Conservation (phyloP, 2,797 vertebrate genomes). For the Cetoscarus ocellatus region DNA sequence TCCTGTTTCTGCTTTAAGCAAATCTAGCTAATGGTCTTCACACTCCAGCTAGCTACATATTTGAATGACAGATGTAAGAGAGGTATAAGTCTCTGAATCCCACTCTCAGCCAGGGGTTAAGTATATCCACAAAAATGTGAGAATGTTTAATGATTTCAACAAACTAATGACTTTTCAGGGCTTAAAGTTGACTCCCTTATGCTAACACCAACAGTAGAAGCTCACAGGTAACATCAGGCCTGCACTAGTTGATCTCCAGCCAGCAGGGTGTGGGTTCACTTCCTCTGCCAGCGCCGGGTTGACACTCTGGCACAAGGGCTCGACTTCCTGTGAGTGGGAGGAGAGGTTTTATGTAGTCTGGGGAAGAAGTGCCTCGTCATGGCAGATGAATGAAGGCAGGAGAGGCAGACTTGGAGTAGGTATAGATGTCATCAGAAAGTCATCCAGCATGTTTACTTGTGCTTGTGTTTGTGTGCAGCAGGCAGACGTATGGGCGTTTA, state of each 20-base stretch:
- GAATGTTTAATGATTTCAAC: no score
- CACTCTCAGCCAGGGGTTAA: background rate
- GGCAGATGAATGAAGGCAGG: slow-evolving; percentile 54
- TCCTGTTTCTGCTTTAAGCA: no score
- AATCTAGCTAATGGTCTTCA: no score
- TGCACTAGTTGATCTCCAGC: slow-evolving; percentile 45
- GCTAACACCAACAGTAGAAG: slow-evolving; percentile 23
- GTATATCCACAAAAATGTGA: background rate
- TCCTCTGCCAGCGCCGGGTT: slow-evolving; percentile 64
- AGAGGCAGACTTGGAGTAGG: slow-evolving; percentile 18
- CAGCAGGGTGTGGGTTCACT: slow-evolving; percentile 71
- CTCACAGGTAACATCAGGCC: slow-evolving; percentile 61
- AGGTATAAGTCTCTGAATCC: background rate
- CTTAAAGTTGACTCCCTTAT: slow-evolving; percentile 1
- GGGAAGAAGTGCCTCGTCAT: slow-evolving; percentile 59
- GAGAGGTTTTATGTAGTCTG: slow-evolving; percentile 54
- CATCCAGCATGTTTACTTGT: slow-evolving; percentile 19
- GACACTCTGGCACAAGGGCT: slow-evolving; percentile 48
- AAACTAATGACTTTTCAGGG: background rate
- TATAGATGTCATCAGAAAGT: slow-evolving; percentile 15
- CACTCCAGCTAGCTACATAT: no score
- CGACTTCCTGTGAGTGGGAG: slow-evolving; percentile 64
- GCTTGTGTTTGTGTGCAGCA: slow-evolving; percentile 25
- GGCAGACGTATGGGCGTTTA: slow-evolving; percentile 58
- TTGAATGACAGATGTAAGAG: background rate